These are phyloP conservation scores for Teinopalpus imperialis DNA, from an alignment of 2,888 invertebrate genomes.

Conservation along the genomic window DNA sequence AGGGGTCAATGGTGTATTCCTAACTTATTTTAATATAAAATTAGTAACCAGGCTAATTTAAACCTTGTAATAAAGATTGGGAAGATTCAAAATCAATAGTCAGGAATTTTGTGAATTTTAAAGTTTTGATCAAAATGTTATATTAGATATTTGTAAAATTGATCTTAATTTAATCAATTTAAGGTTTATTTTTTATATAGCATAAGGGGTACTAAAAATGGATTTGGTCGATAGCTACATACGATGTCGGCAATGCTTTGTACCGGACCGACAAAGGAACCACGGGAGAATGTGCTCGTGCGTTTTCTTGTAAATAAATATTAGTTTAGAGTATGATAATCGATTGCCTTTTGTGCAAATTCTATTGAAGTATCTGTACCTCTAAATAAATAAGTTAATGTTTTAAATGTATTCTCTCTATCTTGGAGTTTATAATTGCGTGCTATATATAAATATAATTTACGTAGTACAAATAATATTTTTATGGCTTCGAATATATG, in stretches of 20 bases:
- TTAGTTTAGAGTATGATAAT: conserved; percentile 11
- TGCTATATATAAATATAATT: too few relatives aligned
- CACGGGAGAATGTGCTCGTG: conserved; percentile 78
- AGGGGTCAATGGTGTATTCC: conserved; percentile 65
- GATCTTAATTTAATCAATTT: conserved; percentile 31
- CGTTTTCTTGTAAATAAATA: conserved; percentile 52
- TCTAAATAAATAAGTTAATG: too few relatives aligned
- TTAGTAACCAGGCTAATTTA: conserved; percentile 31
- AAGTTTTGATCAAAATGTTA: conserved; percentile 34
- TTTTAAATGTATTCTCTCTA: too few relatives aligned
- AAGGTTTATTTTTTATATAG: conserved; percentile 38
- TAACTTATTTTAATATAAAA: conserved; percentile 40
- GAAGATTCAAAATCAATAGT: conserved; percentile 30
- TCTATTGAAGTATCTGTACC: too few relatives aligned
- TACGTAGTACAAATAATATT: too few relatives aligned
- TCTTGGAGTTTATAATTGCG: too few relatives aligned
- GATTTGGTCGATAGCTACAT: too few relatives aligned
- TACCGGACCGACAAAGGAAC: conserved; percentile 74
- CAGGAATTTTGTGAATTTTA: conserved; percentile 21
- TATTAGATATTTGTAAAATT: conserved; percentile 25
- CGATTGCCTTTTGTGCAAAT: conserved; percentile 38
- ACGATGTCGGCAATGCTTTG: conserved; percentile 74
- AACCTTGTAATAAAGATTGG: conserved; percentile 26
- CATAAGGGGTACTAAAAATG: too few relatives aligned
- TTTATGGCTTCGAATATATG: too few relatives aligned